Evolutionary conservation across 1,140 invertebrate genomes (phyloP).

Genomic region (Akabosia matsudoensis): DNA sequence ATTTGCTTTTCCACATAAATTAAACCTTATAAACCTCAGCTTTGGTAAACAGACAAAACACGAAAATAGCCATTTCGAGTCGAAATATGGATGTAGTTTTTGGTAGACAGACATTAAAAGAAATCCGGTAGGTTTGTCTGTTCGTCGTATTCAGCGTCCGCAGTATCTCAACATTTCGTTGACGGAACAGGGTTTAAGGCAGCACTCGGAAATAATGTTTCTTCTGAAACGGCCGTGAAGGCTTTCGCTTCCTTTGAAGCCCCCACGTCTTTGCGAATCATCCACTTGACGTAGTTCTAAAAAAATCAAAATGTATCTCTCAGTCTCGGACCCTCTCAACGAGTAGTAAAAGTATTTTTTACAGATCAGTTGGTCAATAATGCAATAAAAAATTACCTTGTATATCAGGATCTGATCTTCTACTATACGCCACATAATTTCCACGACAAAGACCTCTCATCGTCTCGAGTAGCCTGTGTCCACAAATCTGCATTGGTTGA

Average conservation of each 20-base stretch:
- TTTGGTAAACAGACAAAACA: no score
- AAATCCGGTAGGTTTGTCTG: no score
- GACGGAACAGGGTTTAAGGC: conserved; percentile 30
- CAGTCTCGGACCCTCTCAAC: not conserved
- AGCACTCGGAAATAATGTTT: conserved; percentile 40
- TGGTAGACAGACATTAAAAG: no score
- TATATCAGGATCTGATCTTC: conserved; percentile 15
- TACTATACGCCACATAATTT: not conserved
- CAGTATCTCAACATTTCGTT: conserved; percentile 39
- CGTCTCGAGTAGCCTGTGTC: conserved; percentile 9
- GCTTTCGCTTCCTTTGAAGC: not conserved
- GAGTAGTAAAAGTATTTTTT: not conserved
- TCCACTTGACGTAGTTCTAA: not conserved
- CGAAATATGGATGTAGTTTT: not conserved
- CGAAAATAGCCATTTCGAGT: no score
- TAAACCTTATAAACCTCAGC: no score
- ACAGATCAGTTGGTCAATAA: not conserved
- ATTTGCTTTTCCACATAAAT: no score
- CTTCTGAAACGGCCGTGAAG: conserved; percentile 26
- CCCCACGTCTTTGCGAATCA: not conserved
- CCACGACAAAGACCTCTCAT: conserved; percentile 9
- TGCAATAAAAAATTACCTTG: not conserved
- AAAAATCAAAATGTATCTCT: not conserved
- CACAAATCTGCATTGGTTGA: conserved; percentile 25
- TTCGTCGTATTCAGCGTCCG: no score